Evolutionary conservation across 2,888 invertebrate genomes (phyloP).

Genomic region (Drosophila robusta): DNA sequence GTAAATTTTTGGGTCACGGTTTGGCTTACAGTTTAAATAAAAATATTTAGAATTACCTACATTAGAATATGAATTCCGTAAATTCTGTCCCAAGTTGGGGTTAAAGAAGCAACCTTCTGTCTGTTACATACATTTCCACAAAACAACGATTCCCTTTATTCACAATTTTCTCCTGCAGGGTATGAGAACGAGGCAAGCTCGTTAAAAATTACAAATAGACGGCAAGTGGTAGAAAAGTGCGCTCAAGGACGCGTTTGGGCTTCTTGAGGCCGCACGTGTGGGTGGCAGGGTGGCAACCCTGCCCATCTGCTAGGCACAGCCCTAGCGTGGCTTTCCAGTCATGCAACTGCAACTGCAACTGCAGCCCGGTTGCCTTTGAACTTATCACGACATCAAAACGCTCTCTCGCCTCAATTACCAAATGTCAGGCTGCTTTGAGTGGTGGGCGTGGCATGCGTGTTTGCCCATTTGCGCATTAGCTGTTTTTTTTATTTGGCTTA

Average conservation of each 20-base stretch:
- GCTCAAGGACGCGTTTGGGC: constrained; percentile 77
- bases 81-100: no score
- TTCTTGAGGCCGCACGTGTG: constrained; percentile 38
- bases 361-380: constrained; percentile 45
- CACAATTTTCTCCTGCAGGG: not conserved
- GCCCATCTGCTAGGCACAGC: not conserved
- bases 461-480: constrained; percentile 49
- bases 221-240: constrained; percentile 79
- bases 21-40: no score
- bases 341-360: constrained; percentile 41
- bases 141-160: not conserved
- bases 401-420: constrained; percentile 55
- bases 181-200: constrained; percentile 42
- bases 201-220: constrained; percentile 79
- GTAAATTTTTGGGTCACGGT: no score
- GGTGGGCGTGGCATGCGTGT: constrained; percentile 55
- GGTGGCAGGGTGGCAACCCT: constrained; percentile 18
- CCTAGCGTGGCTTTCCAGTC: constrained; percentile 21
- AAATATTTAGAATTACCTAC: no score
- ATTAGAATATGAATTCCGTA: no score
- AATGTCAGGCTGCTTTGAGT: constrained; percentile 23
- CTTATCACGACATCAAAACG: constrained; percentile 63
- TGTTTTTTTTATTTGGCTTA: constrained; percentile 22
- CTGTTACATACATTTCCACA: not conserved
- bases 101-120: no score